These are phyloP conservation scores for Rambutsinella grinnellia DNA, from an alignment of 2,888 invertebrate species.

Conservation along the genomic window DNA sequence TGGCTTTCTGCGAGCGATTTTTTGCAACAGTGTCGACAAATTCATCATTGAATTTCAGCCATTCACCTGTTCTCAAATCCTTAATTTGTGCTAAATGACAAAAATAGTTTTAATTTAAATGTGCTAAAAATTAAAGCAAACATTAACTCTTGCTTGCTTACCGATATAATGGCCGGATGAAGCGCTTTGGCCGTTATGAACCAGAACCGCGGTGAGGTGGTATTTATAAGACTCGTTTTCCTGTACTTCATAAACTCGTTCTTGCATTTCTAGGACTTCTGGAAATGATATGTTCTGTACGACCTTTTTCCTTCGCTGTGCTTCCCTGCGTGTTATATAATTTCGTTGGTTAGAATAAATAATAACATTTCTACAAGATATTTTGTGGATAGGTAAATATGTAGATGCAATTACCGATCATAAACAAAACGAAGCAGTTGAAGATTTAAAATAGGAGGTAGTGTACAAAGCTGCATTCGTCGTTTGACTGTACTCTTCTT, in stretches of 20 bases:
- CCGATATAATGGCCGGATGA: constrained; percentile 78
- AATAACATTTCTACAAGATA: constrained; percentile 42
- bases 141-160: constrained; percentile 66
- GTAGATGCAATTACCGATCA: no score
- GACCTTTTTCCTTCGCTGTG: constrained; percentile 75
- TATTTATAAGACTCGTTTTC: constrained; percentile 68
- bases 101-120: no score
- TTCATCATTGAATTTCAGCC: constrained; percentile 78
- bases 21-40: constrained; percentile 67
- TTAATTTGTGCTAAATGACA: constrained; percentile 73
- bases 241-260: constrained; percentile 15
- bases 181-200: constrained; percentile 77
- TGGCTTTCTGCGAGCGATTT: constrained; percentile 34
- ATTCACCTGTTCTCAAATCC: constrained; percentile 72
- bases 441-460: constrained; percentile 75
- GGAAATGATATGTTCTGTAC: constrained; percentile 75
- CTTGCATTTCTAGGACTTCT: constrained; percentile 74
- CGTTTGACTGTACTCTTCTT: constrained; percentile 74
- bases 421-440: constrained; percentile 76
- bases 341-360: no score
- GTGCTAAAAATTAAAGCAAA: not conserved
- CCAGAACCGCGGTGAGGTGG: constrained; percentile 76
- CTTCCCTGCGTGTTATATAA: no score
- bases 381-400: constrained; percentile 15
- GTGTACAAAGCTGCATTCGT: constrained; percentile 72